Evolutionary conservation across 2,797 vertebrate species (phyloP).

Genomic region (Enoplosus armatus): DNA sequence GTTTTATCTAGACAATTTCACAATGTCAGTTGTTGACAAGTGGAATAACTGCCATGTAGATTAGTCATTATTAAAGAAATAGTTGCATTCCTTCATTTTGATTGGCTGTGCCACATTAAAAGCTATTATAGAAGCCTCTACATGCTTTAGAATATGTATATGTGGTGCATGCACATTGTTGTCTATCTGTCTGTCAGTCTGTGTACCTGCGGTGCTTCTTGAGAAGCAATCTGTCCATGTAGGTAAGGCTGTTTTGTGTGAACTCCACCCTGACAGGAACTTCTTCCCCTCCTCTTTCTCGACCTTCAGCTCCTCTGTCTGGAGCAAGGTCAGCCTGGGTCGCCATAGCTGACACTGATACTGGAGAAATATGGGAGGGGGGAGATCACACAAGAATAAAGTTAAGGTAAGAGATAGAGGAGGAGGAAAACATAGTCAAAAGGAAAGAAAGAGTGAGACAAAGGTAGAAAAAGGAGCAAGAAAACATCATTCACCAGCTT

Average conservation of each 20-base stretch:
- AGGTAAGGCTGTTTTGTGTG: constrained; percentile 86
- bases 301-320: constrained; percentile 50
- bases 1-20: neutral
- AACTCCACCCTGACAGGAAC: constrained; percentile 88
- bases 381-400: constrained; percentile 47
- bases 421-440: constrained; percentile 39
- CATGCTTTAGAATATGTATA: neutral
- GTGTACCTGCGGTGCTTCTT: constrained; percentile 92
- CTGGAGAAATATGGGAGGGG: constrained; percentile 53
- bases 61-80: neutral
- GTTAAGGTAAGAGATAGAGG: constrained; percentile 31
- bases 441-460: constrained; percentile 42
- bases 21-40: neutral
- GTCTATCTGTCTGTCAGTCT: constrained; percentile 9
- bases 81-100: neutral
- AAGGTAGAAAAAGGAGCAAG: constrained; percentile 33
- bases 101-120: neutral
- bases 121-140: neutral
- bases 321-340: constrained; percentile 79
- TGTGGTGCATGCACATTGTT: constrained; percentile 20
- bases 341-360: constrained; percentile 70
- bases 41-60: neutral
- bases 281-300: constrained; percentile 58
- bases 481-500: constrained; percentile 54
- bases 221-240: constrained; percentile 93